Percentiles rank a stretch among this genome's conserved stretches.
Evolutionary conservation across 2,888 invertebrate genomes (phyloP).

Genomic region (Blomia tropicalis): DNA sequence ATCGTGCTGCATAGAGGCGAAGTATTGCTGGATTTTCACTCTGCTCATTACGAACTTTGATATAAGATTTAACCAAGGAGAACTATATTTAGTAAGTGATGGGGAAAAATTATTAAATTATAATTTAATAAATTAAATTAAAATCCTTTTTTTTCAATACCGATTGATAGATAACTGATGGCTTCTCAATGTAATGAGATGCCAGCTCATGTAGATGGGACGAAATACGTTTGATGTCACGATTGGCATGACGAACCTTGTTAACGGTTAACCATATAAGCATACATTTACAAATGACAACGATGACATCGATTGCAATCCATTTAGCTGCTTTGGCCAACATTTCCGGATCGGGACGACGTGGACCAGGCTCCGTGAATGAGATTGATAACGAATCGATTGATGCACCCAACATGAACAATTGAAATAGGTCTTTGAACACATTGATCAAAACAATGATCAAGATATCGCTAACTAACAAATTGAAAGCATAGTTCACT

Average conservation of each 20-base stretch:
- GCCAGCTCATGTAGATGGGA: constrained; percentile 1
- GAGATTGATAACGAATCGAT: neutral
- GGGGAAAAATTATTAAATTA: neutral
- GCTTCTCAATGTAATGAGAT: neutral
- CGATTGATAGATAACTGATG: constrained; percentile 1
- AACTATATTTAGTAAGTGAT: too few species aligned
- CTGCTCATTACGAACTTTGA: constrained; percentile 2
- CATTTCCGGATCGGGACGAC: neutral
- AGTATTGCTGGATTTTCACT: neutral
- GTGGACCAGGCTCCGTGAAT: neutral
- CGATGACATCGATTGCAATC: neutral
- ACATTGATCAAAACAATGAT: constrained; percentile 3
- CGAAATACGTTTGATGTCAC: neutral
- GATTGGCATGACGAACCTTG: neutral
- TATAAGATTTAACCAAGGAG: neutral
- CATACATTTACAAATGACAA: neutral
- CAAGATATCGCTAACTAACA: neutral
- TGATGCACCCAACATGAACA: neutral
- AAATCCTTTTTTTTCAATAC: neutral
- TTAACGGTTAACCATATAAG: neutral
- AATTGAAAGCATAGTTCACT: neutral
- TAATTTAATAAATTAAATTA: neutral
- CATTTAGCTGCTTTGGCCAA: neutral
- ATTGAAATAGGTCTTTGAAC: neutral
- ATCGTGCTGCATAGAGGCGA: neutral